These are phyloP conservation scores for Myotis lucifugus DNA, from an alignment of 2,113 vertebrate species.

Conservation along the genomic window DNA sequence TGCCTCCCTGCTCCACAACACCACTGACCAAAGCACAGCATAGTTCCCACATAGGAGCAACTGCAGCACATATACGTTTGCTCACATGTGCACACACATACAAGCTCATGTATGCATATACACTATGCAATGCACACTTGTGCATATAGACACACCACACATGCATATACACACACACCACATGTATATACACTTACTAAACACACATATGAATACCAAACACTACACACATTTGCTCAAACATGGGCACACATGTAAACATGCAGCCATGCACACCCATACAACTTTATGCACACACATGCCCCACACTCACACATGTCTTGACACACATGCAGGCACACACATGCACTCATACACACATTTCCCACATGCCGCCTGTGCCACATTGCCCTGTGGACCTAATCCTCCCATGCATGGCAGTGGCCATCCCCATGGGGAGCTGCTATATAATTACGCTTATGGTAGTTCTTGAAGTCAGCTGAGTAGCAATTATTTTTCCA, in stretches of 20 bases:
- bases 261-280: not conserved
- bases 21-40: not conserved
- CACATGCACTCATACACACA: not conserved
- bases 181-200: fast-evolving
- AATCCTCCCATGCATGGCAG: not conserved
- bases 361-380: too few relatives aligned
- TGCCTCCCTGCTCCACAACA: not conserved
- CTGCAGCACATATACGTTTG: not conserved
- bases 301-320: not conserved
- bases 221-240: not conserved
- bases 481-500: slow-evolving; percentile 13
- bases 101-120: not conserved
- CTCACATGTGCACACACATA: not conserved
- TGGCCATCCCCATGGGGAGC: not conserved
- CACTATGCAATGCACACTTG: not conserved
- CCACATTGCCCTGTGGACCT: not conserved
- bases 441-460: not conserved
- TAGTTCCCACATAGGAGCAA: not conserved
- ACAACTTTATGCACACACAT: not conserved
- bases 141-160: not conserved
- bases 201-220: not conserved
- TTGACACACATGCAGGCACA: not conserved
- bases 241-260: not conserved
- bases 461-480: not conserved
- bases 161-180: not conserved